Base-by-base conservation (phyloP, 2,888 invertebrate genomes). In the Aphelenchoides bicaudatus region DNA sequence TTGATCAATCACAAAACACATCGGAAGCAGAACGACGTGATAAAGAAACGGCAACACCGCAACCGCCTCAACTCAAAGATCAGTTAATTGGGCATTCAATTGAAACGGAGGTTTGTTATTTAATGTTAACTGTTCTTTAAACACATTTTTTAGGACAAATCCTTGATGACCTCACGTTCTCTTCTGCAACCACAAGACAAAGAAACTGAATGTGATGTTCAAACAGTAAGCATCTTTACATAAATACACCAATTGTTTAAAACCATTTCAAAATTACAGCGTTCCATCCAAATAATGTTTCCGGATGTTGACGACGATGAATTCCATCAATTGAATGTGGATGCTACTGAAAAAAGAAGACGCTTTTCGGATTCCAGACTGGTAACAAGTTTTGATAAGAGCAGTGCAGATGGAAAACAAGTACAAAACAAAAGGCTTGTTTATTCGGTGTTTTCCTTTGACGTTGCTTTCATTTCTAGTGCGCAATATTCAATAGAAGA, bases 1-100 rank as follows among this genome's bases (percentile, higher is more conserved):
- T n/a, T n/a, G 43, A 43, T n/a, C 43, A 43, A 43, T 43, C 43
- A 25, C 16, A 43, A n/a, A 43, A 43, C 43, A 43, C 43, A 25
- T 8, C 10, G 16, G n/a, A 19, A 25, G 25, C 43, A 6, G 16
- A 43, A 21, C 16, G 21, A 8, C 21, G 21, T 10, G 43, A 43
- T 10, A 43, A 21, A 8, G 43, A 6, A n/a, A 43, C 8, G 6
- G 10, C 8, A 43, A 43, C 23, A 8, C 10, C 16, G n/a, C n/a
- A n/a, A 10, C 21, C 23, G 10, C 43, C 43, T 19, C 16, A n/a
- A 6, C 16, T n/a, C 8, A 19, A 43, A 6, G 43, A 43, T 25
- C 21, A 10, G 8, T 19, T 21, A 43, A n/a, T 43, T 6, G 6
- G 8, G 6, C 25, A 25, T 43, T 25, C 10, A 43, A 21, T n/a